Conservation (phyloP, 2,113 vertebrate species). For the Trogon melanurus region DNA sequence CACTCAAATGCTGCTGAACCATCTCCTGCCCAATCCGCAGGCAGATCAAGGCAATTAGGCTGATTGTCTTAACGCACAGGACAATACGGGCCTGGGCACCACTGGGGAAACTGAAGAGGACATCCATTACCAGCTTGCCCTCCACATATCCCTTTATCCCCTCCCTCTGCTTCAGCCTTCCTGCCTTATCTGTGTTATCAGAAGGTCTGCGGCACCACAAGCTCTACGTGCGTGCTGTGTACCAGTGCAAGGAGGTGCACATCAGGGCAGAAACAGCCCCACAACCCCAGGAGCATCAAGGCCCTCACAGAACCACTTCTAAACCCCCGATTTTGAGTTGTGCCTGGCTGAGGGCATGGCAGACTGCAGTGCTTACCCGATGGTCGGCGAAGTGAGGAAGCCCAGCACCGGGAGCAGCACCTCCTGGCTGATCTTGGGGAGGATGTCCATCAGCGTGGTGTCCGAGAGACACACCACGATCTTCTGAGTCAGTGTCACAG, state of each 20-base stretch:
- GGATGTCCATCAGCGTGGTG: constrained; percentile 96
- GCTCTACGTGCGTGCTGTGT: neutral
- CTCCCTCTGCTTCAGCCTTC: neutral
- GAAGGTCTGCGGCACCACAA: neutral
- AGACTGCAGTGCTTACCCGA: constrained; percentile 76
- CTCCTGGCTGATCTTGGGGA: constrained; percentile 96
- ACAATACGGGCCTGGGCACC: constrained; percentile 92
- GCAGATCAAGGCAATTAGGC: constrained; percentile 93
- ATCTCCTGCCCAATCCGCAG: constrained; percentile 96
- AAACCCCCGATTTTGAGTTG: neutral
- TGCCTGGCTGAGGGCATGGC: neutral
- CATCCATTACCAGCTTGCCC: neutral
- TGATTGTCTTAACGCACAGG: constrained; percentile 92
- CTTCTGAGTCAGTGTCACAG: constrained; percentile 91
- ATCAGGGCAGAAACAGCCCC: neutral
- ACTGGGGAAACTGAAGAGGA: constrained; percentile 87
- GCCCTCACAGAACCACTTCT: neutral
- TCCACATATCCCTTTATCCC: neutral
- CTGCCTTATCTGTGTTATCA: neutral
- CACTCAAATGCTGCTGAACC: constrained; percentile 94
- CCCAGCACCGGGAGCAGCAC: constrained; percentile 91
- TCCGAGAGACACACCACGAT: constrained; percentile 95
- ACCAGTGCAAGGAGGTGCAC: neutral
- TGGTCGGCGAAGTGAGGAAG: constrained; percentile 86
- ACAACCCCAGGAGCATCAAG: accelerated